These are phyloP conservation scores for Acanthoscelides obtectus DNA, from an alignment of 2,888 invertebrate species.

Conservation along the genomic window DNA sequence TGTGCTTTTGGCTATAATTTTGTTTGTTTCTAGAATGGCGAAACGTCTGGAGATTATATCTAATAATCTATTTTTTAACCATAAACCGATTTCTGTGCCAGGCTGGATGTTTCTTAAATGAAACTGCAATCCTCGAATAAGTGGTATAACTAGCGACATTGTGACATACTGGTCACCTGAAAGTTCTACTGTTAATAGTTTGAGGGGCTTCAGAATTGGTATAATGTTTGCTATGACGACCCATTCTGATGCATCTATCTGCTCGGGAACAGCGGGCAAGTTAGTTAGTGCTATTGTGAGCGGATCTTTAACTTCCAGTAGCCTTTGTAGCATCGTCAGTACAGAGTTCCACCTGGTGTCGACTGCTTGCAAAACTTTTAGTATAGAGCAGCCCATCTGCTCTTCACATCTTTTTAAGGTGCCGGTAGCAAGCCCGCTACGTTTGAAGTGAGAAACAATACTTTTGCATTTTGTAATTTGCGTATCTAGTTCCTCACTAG, in stretches of 20 bases:
- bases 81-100: conserved; percentile 5
- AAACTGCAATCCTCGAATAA: conserved; percentile 24
- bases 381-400: conserved; percentile 11
- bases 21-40: conserved; percentile 13
- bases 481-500: conserved; percentile 3
- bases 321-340: conserved; percentile 8
- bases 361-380: conserved; percentile 29
- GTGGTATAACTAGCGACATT: conserved; percentile 26
- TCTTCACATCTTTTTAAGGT: conserved; percentile 11
- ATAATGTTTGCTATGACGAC: conserved; percentile 13
- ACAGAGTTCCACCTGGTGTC: conserved; percentile 28
- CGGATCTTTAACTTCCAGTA: conserved; percentile 8
- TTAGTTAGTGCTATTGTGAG: conserved; percentile 12
- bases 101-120: conserved; percentile 6
- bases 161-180: conserved; percentile 21
- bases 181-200: conserved; percentile 11
- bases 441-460: conserved; percentile 17
- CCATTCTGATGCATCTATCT: conserved; percentile 15
- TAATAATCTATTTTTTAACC: conserved; percentile 8
- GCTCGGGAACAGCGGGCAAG: conserved; percentile 12
- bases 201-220: conserved; percentile 11
- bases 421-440: conserved; percentile 10
- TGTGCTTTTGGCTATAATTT: conserved; percentile 18
- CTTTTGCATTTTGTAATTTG: conserved; percentile 16
- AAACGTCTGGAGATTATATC: conserved; percentile 6